These are phyloP conservation scores for Collichthys lucidus DNA, from an alignment of 2,113 vertebrate species.

Conservation along the genomic window DNA sequence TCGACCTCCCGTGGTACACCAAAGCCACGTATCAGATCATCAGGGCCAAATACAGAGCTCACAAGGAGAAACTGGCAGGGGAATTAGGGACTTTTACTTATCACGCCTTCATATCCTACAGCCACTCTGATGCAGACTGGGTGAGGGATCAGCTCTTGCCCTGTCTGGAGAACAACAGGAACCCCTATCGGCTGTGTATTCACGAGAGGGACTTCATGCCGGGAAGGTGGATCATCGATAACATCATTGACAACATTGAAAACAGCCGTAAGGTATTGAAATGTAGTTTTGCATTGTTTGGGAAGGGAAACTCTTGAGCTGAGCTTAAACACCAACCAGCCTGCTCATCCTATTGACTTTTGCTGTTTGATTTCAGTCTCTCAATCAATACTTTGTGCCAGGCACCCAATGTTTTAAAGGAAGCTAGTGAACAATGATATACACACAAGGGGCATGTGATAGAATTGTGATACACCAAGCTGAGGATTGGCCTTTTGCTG, in stretches of 20 bases:
- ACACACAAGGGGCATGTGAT: not conserved
- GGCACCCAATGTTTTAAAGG: too few species aligned
- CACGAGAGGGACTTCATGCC: slow-evolving; percentile 91
- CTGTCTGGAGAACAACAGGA: slow-evolving; percentile 81
- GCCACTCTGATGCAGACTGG: slow-evolving; percentile 87
- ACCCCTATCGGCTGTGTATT: slow-evolving; percentile 87
- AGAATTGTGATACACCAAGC: too few species aligned
- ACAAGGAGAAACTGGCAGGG: slow-evolving; percentile 63
- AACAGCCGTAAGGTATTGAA: slow-evolving; percentile 84
- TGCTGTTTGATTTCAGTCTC: too few species aligned
- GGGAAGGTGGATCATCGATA: slow-evolving; percentile 91
- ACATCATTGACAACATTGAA: slow-evolving; percentile 92
- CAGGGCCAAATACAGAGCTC: slow-evolving; percentile 82
- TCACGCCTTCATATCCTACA: slow-evolving; percentile 91
- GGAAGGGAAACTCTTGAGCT: not conserved
- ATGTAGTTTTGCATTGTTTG: not conserved
- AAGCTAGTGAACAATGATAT: not conserved
- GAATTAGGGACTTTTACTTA: slow-evolving; percentile 68
- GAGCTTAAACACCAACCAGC: too few species aligned
- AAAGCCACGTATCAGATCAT: slow-evolving; percentile 85
- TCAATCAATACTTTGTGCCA: too few species aligned
- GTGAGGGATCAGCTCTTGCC: slow-evolving; percentile 85
- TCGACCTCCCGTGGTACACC: slow-evolving; percentile 86
- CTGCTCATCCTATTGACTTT: too few species aligned
- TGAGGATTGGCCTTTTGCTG: not conserved